Percentiles rank a stretch among this genome's conserved stretches.
These are phyloP conservation scores for Mesembrinibis cayennensis DNA, from an alignment of 2,113 vertebrate genomes.

Conservation along the genomic window DNA sequence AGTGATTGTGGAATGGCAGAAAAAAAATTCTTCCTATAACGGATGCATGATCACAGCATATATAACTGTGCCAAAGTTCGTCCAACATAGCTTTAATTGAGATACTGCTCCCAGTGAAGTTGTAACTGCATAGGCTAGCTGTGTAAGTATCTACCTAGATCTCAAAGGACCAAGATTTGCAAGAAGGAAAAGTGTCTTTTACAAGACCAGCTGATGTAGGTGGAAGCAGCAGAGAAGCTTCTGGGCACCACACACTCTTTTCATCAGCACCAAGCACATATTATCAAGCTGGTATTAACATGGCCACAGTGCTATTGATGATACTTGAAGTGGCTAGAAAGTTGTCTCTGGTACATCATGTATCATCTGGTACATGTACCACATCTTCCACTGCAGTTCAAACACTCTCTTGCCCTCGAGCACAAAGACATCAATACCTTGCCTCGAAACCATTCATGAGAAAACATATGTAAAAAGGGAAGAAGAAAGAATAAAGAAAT, in stretches of 20 bases:
- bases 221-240: not conserved
- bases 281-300: not conserved
- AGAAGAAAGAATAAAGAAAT: not conserved
- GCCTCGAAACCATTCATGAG: not conserved
- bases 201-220: not conserved
- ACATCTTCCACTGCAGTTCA: not conserved
- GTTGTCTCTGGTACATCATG: accelerated
- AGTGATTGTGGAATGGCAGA: not conserved
- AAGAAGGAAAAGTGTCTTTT: not conserved
- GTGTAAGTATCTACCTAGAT: not conserved
- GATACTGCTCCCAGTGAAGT: not conserved
- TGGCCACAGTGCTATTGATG: not conserved
- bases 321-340: not conserved
- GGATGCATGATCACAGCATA: not conserved
- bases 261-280: accelerated
- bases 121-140: not conserved
- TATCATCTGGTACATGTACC: not conserved
- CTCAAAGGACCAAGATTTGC: not conserved
- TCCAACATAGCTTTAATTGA: not conserved
- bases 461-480: not conserved
- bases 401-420: not conserved
- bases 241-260: not conserved
- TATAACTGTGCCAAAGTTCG: not conserved
- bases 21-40: not conserved
- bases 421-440: not conserved